phyloP scores from a whole-genome alignment of 2,888 invertebrate species.

The Cepaea hortensis region DNA sequence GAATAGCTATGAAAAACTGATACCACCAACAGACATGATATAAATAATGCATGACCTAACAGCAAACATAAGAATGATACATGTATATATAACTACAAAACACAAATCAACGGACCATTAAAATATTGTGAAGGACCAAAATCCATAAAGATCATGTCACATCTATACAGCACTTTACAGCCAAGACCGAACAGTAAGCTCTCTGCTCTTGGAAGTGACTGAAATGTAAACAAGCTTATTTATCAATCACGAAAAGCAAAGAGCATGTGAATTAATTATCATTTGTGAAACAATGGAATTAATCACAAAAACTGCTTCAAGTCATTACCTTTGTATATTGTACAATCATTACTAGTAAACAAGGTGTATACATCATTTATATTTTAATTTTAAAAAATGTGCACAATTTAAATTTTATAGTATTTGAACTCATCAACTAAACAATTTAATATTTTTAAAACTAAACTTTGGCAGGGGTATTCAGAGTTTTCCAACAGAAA shows the following conservation, averaged over 20 bases:
- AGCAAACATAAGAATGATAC: neutral
- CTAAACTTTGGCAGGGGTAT: too few species aligned
- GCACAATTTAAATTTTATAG: too few species aligned
- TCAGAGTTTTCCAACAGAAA: too few species aligned
- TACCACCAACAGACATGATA: neutral
- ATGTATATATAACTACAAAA: neutral
- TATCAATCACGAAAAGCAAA: neutral
- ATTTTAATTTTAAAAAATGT: too few species aligned
- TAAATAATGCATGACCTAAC: neutral
- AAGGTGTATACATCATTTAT: too few species aligned
- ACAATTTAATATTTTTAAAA: too few species aligned
- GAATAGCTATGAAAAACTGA: neutral
- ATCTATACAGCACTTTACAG: constrained; percentile 14
- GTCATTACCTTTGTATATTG: neutral
- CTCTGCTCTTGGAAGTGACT: constrained; percentile 12
- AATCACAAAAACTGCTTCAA: neutral
- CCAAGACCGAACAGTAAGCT: constrained; percentile 4
- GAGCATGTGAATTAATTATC: neutral
- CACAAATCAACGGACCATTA: constrained; percentile 8
- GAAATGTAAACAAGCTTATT: constrained; percentile 31
- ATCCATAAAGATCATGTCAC: constrained; percentile 10
- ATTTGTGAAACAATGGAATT: neutral
- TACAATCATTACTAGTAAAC: too few species aligned
- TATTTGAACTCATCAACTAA: too few species aligned
- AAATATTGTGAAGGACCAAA: constrained; percentile 14